phyloP scores from a whole-genome alignment of 2,113 vertebrate species.

The Circaetus gallicus region DNA sequence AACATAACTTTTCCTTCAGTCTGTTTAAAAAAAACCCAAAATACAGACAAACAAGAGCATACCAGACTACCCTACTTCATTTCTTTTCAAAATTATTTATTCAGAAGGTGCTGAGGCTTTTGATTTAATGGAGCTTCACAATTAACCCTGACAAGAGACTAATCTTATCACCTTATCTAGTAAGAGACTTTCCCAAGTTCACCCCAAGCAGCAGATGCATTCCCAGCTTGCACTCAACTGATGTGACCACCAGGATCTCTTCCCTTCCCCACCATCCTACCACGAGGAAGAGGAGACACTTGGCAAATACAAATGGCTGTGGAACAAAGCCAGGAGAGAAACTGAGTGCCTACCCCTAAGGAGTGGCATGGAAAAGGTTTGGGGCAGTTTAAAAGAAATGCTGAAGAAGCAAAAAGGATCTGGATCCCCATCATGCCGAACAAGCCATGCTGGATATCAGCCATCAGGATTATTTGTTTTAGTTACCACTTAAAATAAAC shows the following conservation, averaged over 20 bases:
- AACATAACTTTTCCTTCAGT: background rate
- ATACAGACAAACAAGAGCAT: background rate
- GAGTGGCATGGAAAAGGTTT: background rate
- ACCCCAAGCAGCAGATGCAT: background rate
- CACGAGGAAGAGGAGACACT: background rate
- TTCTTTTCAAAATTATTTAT: background rate
- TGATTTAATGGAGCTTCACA: background rate
- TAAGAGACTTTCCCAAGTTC: background rate
- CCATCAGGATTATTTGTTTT: background rate
- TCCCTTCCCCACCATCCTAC: background rate
- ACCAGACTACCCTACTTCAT: background rate
- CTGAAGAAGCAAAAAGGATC: background rate
- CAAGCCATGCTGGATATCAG: background rate
- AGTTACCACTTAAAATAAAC: slow-evolving; percentile 30
- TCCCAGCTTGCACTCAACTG: background rate
- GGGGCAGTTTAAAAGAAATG: background rate
- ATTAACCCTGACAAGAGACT: background rate
- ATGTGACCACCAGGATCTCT: background rate
- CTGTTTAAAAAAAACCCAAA: background rate
- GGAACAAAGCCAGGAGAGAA: background rate
- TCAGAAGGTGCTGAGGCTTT: background rate
- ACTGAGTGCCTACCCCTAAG: accelerated
- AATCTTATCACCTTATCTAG: background rate
- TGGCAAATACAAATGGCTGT: background rate
- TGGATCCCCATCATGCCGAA: background rate